Conservation (phyloP, 1,140 invertebrate genomes). For the Drosophila bocki region DNA sequence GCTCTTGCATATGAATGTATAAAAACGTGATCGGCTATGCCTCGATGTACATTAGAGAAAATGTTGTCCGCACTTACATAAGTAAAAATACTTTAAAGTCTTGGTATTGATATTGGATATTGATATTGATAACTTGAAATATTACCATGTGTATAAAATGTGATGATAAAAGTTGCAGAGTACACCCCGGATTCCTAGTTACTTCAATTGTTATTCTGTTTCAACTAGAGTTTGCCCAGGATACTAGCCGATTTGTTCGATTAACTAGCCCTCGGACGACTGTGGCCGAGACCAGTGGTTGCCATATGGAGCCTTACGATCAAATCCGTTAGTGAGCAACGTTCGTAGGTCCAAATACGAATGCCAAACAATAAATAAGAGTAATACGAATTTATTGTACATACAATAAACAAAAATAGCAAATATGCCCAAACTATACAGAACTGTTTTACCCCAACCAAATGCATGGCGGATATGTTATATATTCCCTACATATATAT, state of each 20-base stretch:
- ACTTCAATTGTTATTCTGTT: constrained; percentile 40
- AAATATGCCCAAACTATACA: constrained; percentile 36
- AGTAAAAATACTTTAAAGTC: constrained; percentile 17
- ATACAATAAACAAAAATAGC: constrained; percentile 65
- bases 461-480: constrained; percentile 10
- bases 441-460: constrained; percentile 59
- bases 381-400: constrained; percentile 79
- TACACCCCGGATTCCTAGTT: constrained; percentile 34
- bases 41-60: constrained; percentile 48
- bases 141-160: constrained; percentile 30
- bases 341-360: constrained; percentile 46
- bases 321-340: constrained; percentile 26
- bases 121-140: constrained; percentile 18
- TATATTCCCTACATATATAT: constrained; percentile 5
- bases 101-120: constrained; percentile 18
- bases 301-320: constrained; percentile 29
- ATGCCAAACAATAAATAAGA: constrained; percentile 74
- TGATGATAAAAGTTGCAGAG: constrained; percentile 17
- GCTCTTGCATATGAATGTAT: constrained; percentile 30
- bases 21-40: constrained; percentile 42
- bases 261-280: neutral
- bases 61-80: constrained; percentile 36
- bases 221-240: constrained; percentile 27
- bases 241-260: constrained; percentile 21
- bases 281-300: constrained; percentile 10